Percentiles rank a stretch among this genome's conserved stretches.
phyloP scores from a whole-genome alignment of 2,797 vertebrate species.

The Remorina albescens region DNA sequence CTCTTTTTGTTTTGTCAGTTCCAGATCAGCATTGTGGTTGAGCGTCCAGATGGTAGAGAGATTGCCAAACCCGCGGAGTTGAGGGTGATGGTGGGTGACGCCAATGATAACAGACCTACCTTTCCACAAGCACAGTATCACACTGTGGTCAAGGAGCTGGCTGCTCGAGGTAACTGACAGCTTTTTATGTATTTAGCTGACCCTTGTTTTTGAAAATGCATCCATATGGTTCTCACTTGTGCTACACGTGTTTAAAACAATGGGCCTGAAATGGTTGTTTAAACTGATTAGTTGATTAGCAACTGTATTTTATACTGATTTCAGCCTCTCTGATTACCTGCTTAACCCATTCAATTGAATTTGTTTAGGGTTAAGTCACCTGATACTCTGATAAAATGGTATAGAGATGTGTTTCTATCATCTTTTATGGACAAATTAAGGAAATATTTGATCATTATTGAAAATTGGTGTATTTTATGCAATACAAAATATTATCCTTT shows the following conservation, averaged over 20 bases:
- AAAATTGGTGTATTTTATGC: neutral
- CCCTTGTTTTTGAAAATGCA: neutral
- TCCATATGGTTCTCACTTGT: constrained; percentile 1
- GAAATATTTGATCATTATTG: neutral
- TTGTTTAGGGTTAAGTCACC: too few relatives aligned
- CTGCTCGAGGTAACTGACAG: constrained; percentile 70
- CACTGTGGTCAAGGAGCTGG: constrained; percentile 83
- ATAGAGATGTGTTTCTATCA: too few relatives aligned
- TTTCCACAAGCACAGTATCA: constrained; percentile 84
- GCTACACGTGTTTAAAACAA: too few relatives aligned
- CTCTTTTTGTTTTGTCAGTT: constrained; percentile 72
- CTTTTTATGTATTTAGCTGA: neutral
- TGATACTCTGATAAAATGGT: too few relatives aligned
- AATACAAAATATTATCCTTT: neutral
- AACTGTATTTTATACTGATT: neutral
- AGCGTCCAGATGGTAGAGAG: constrained; percentile 84
- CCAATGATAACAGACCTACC: constrained; percentile 87
- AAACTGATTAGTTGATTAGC: neutral
- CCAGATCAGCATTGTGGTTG: constrained; percentile 83
- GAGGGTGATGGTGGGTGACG: constrained; percentile 85
- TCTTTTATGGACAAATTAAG: too few relatives aligned
- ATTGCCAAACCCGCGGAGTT: constrained; percentile 85
- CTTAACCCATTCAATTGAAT: too few relatives aligned
- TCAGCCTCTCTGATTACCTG: neutral
- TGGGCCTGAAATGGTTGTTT: too few relatives aligned